Conservation (phyloP, 2,888 invertebrate species). For the Caenorhabditis sp. region DNA sequence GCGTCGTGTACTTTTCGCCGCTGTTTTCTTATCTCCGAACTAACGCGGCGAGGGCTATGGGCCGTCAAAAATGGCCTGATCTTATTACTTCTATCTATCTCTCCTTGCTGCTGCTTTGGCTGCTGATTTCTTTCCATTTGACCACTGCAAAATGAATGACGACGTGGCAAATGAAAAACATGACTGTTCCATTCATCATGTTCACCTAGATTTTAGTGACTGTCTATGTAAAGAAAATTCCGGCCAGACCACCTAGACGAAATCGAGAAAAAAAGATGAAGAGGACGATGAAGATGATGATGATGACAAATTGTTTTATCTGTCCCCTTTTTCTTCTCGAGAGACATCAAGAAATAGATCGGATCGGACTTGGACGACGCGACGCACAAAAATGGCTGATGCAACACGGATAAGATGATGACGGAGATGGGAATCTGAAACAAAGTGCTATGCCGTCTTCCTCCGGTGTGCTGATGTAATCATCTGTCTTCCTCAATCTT, state of each 20-base stretch:
- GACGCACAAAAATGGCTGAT: constrained; percentile 50
- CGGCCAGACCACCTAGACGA: background rate
- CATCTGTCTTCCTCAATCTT: background rate
- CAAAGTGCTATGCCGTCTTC: constrained; percentile 34
- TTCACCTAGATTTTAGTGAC: no score
- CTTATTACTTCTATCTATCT: background rate
- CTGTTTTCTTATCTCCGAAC: constrained; percentile 34
- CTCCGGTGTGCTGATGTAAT: background rate
- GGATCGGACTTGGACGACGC: constrained; percentile 22
- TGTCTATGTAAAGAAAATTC: no score
- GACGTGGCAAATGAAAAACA: background rate
- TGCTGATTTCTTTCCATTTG: background rate
- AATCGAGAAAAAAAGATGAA: background rate
- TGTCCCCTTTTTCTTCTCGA: background rate
- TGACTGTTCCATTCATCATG: background rate
- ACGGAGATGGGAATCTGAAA: constrained; percentile 58
- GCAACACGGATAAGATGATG: constrained; percentile 47
- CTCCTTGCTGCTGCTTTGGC: background rate
- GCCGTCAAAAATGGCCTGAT: constrained; percentile 48
- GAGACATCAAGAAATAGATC: constrained; percentile 1
- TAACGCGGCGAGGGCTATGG: constrained; percentile 7
- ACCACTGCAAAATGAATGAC: constrained; percentile 8
- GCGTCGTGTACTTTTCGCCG: background rate
- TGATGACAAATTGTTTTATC: constrained; percentile 20
- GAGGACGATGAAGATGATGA: constrained; percentile 1